Evolutionary conservation across 23 tunicate species (phyloP), one percentile per base, ranked within the genome.

Genomic region (Halocynthia roretzi): DNA sequence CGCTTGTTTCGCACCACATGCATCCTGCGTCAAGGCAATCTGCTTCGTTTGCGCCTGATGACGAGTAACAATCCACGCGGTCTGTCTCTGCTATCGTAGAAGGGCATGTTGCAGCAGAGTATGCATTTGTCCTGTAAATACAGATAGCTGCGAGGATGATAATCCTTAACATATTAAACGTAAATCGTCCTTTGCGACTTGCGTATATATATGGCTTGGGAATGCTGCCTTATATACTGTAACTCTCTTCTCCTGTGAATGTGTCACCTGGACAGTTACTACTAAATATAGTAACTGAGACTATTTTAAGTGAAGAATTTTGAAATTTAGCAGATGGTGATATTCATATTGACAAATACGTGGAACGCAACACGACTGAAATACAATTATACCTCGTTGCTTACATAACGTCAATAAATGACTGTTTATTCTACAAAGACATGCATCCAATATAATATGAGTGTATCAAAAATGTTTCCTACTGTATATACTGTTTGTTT

Each of bases 41-140:
- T 15, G 62, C 48, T 50, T 92, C 92, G 22, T 70, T 81, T 8
- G 92, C 77, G 6, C 92, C 92, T 11, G 85, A n/a, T 58, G 79
- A 87, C 15, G 93, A 85, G 75, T 83, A 78, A 69, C 98, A 92
- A 82, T 92, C 98, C 11, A 63, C 22, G 61, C 98, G 62, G 70
- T 68, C n/a, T 79, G 75, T 68, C 78, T 92, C 98, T 17, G 98
- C 82, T 23, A 82, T 82, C 5, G 81, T 78, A 8, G 92, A 86
- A 7, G 98, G 98, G 62, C 98, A 92, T 51, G 75, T 82, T 54
- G 84, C 85, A 8, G 98, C 91, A 8, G 93, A 82, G 82, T 91
- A 91, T 11, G 87, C 86, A 61, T 40, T 15, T 10, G 67, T 31
- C 21, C 18, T 14, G 71, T 67, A 11, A 11, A 21, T n/a, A 67